Conservation (phyloP, 1,140 invertebrate genomes). For the Eupeodes corollae region DNA sequence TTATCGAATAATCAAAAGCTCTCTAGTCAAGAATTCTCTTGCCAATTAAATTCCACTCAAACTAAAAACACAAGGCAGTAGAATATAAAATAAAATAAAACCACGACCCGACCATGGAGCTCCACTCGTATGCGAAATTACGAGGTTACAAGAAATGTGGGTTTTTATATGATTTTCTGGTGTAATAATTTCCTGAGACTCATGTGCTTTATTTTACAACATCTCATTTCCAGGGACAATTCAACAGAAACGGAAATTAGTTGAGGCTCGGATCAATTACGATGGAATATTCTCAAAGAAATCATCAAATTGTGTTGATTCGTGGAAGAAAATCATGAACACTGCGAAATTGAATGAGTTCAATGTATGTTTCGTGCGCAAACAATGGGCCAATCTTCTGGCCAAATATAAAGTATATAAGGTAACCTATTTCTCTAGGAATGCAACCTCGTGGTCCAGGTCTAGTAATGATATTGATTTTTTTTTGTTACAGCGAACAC, state of each 20-base stretch:
- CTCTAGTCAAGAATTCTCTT: no score
- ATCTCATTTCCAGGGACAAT: conserved; percentile 20
- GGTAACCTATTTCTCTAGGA: conserved; percentile 3
- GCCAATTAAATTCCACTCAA: no score
- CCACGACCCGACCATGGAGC: conserved; percentile 26
- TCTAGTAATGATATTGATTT: neutral
- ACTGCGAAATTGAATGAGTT: conserved; percentile 22
- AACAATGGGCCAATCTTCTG: conserved; percentile 29
- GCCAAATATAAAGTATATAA: conserved; percentile 25
- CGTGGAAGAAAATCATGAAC: conserved; percentile 28
- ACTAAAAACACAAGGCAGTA: no score
- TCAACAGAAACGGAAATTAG: conserved; percentile 15
- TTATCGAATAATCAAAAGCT: no score
- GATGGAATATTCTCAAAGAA: conserved; percentile 7
- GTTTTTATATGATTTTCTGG: conserved; percentile 17
- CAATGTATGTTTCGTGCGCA: conserved; percentile 23
- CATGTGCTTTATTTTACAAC: conserved; percentile 18
- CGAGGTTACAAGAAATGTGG: conserved; percentile 25
- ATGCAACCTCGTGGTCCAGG: neutral
- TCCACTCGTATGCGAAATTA: conserved; percentile 31
- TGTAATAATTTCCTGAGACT: conserved; percentile 17
- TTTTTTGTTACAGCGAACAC: neutral
- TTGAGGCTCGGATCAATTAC: conserved; percentile 8
- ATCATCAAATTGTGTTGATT: conserved; percentile 5
- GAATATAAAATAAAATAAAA: conserved; percentile 1